phyloP scores from a whole-genome alignment of 2,888 invertebrate species.

The Orgyia antiqua region DNA sequence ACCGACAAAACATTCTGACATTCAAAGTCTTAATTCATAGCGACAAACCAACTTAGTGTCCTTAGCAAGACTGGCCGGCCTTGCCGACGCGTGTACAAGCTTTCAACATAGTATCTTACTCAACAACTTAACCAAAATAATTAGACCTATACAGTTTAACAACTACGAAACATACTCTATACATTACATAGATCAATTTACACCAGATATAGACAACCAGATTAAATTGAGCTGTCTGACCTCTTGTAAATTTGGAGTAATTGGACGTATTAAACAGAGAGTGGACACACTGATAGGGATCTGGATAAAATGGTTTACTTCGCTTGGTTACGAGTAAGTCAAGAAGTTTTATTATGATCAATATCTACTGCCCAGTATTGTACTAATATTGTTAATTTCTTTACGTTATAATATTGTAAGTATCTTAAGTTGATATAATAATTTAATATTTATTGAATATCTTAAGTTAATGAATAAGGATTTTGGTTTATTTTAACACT shows the following conservation, averaged over 20 bases:
- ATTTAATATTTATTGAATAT: too few species aligned
- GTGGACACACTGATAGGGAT: slow-evolving; percentile 16
- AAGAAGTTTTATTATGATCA: slow-evolving; percentile 7
- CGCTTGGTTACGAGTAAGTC: slow-evolving; percentile 11
- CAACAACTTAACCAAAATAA: slow-evolving; percentile 33
- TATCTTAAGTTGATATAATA: too few species aligned
- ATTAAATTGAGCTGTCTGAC: slow-evolving; percentile 22
- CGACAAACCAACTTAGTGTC: slow-evolving; percentile 39
- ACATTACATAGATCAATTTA: slow-evolving; percentile 13
- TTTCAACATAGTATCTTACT: slow-evolving; percentile 54
- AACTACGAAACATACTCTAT: slow-evolving; percentile 8
- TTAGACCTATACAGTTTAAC: slow-evolving; percentile 11
- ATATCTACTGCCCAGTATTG: too few species aligned
- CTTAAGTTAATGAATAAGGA: too few species aligned
- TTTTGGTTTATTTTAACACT: too few species aligned
- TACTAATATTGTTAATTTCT: too few species aligned
- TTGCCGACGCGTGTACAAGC: slow-evolving; percentile 44
- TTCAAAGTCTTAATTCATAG: slow-evolving; percentile 22
- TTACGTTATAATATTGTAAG: too few species aligned
- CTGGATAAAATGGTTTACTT: slow-evolving; percentile 16
- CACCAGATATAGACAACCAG: slow-evolving; percentile 20
- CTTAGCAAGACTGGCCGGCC: slow-evolving; percentile 55
- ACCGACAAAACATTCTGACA: slow-evolving; percentile 10
- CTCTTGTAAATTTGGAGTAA: slow-evolving; percentile 18
- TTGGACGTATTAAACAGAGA: slow-evolving; percentile 5